Evolutionary conservation across 2,888 invertebrate genomes (phyloP).

Genomic region (Microctonus aethiopoides): DNA sequence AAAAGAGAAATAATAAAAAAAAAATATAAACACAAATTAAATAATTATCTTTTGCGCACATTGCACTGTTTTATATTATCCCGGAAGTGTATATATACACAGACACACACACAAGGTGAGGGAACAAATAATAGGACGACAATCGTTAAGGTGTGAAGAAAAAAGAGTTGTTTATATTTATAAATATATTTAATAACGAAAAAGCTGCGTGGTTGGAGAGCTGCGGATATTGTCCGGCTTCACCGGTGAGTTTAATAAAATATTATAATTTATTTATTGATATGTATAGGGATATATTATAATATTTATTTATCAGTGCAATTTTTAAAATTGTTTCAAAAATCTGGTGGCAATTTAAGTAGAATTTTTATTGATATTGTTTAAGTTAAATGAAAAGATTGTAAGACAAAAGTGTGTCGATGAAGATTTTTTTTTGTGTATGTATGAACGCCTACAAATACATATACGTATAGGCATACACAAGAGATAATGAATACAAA

Average conservation of each 20-base stretch:
- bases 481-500: background rate
- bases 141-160: background rate
- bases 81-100: background rate
- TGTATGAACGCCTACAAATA: background rate
- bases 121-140: background rate
- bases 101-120: background rate
- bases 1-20: background rate
- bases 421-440: background rate
- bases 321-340: no score
- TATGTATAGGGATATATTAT: no score
- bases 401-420: background rate
- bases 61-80: background rate
- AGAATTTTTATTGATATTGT: no score
- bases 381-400: background rate
- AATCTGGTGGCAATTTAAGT: no score
- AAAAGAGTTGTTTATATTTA: constrained; percentile 1
- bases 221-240: constrained; percentile 22
- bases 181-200: background rate
- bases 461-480: background rate
- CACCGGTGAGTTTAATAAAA: constrained; percentile 16
- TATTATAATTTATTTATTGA: background rate
- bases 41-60: background rate
- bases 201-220: constrained; percentile 23
- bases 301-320: no score
- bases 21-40: no score